Conservation (phyloP, 2,113 vertebrate species). For the Orycteropus afer region DNA sequence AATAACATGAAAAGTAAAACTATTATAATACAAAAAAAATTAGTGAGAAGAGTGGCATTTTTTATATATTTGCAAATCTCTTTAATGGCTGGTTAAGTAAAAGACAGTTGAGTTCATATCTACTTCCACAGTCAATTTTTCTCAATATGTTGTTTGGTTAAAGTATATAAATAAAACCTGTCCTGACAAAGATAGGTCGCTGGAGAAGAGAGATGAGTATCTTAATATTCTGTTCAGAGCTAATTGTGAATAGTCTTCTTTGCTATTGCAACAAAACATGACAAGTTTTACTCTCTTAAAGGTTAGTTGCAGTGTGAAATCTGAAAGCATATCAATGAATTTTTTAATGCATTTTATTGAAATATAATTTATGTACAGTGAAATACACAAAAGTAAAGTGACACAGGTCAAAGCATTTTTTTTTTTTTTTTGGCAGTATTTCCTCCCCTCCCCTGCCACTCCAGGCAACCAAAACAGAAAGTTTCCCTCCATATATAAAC, state of each 20-base stretch:
- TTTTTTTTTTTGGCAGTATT: too few species aligned
- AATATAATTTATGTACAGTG: too few species aligned
- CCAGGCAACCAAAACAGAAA: too few species aligned
- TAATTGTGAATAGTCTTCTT: neutral
- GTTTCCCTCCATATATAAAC: too few species aligned
- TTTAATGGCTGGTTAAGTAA: neutral
- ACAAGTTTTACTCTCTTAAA: neutral
- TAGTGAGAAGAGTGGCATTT: neutral
- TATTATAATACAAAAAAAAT: neutral
- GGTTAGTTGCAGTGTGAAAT: neutral
- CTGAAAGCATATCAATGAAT: neutral
- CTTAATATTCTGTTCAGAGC: neutral
- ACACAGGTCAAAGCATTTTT: too few species aligned
- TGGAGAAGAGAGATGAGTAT: neutral
- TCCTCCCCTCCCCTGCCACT: too few species aligned
- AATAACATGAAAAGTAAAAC: slow-evolving; percentile 22
- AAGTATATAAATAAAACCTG: neutral
- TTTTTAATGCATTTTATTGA: too few species aligned
- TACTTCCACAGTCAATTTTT: neutral
- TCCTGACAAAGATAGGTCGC: neutral
- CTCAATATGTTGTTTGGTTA: neutral
- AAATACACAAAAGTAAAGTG: too few species aligned
- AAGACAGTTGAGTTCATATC: neutral
- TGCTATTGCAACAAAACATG: neutral
- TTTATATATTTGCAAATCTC: neutral